phyloP scores from a whole-genome alignment of 2,113 vertebrate species.

The Ciconia stormi region DNA sequence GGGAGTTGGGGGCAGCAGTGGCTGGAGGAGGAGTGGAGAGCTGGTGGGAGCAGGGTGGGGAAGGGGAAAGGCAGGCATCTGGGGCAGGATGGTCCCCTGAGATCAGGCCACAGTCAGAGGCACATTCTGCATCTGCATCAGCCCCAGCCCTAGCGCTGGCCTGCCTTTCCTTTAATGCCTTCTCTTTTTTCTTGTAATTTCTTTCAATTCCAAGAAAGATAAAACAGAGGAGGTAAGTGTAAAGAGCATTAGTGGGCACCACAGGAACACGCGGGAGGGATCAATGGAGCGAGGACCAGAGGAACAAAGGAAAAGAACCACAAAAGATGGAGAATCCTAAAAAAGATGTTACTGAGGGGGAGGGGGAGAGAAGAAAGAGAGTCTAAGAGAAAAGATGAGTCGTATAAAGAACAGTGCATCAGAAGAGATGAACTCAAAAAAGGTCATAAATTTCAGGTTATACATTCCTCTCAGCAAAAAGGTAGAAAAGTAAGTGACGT shows the following conservation, averaged over 20 bases:
- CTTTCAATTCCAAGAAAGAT: neutral
- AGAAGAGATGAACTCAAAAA: neutral
- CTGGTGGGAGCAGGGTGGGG: neutral
- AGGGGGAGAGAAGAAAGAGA: neutral
- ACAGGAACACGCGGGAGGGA: neutral
- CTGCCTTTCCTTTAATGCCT: neutral
- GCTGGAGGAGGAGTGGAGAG: neutral
- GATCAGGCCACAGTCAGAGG: neutral
- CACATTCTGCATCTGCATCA: neutral
- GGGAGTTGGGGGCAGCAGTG: neutral
- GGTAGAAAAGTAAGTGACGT: neutral
- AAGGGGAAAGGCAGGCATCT: neutral
- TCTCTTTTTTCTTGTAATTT: neutral
- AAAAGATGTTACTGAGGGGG: neutral
- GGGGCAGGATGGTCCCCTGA: neutral
- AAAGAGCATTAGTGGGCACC: neutral
- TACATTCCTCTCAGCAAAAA: neutral
- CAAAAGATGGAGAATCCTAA: neutral
- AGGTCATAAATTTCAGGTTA: neutral
- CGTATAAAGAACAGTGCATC: neutral
- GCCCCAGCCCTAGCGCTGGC: rapidly evolving
- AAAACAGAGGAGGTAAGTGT: neutral
- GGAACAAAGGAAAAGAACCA: neutral
- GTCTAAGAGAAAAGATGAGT: neutral
- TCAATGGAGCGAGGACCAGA: neutral